A percentile compares a stretch with the other conserved stretches of the same genome.
Conservation (phyloP, 2,797 vertebrate genomes). For the Platalea minor region DNA sequence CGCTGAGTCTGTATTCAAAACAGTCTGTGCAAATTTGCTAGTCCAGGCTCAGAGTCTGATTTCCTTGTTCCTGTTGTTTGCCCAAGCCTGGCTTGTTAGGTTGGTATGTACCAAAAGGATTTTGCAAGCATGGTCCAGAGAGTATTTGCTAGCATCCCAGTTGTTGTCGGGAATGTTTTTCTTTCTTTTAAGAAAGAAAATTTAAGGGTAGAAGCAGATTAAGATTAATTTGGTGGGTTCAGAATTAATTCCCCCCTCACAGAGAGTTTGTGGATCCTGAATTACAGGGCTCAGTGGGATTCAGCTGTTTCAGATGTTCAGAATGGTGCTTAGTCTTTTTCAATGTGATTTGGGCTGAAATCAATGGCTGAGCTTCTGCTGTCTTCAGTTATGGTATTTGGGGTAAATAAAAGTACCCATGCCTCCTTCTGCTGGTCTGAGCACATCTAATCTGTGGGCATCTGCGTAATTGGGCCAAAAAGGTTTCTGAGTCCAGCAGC, state of each 20-base stretch:
- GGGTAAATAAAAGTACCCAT: background rate
- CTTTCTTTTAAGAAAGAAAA: background rate
- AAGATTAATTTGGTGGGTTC: background rate
- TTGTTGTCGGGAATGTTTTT: background rate
- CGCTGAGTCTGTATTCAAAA: background rate
- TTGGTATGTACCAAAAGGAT: accelerated
- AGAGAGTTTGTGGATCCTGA: background rate
- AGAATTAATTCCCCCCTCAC: background rate
- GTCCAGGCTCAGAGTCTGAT: background rate
- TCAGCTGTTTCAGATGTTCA: background rate
- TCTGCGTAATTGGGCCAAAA: background rate
- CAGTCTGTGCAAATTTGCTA: background rate
- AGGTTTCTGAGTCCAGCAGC: background rate
- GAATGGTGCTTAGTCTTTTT: background rate
- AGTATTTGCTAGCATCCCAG: background rate
- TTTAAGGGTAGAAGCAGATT: background rate
- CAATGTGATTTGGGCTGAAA: background rate
- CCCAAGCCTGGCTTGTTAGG: background rate
- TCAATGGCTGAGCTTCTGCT: background rate
- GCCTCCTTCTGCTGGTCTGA: background rate
- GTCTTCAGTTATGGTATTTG: background rate
- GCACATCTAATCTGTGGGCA: background rate
- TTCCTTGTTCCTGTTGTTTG: background rate
- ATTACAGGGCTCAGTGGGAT: background rate
- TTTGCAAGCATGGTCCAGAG: background rate